A percentile compares a stretch with the other conserved stretches of the same genome.
Evolutionary conservation across 1,140 invertebrate species (phyloP).

Genomic region (Leptestheria dahalacensis): DNA sequence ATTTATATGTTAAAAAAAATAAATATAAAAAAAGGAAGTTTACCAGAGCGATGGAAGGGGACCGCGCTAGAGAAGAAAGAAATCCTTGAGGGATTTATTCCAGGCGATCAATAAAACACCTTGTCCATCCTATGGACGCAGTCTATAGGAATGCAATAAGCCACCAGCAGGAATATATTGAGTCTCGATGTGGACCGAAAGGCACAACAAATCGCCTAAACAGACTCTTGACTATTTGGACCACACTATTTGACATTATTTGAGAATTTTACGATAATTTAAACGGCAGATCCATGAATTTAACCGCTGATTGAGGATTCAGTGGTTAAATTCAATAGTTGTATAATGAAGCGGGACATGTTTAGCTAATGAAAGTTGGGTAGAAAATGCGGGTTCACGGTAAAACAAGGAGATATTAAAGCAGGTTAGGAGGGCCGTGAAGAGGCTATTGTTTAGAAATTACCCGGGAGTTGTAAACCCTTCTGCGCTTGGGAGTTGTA

Average conservation of each 20-base stretch:
- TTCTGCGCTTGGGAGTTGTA: not conserved
- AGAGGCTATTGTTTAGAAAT: not conserved
- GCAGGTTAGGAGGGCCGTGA: no score
- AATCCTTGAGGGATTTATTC: not conserved
- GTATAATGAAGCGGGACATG: no score
- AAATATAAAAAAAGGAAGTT: no score
- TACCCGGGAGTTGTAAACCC: not conserved
- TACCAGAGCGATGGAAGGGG: not conserved
- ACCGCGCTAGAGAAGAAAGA: not conserved
- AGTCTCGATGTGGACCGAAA: not conserved
- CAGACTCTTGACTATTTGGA: not conserved
- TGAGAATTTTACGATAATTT: no score
- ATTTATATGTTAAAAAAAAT: no score
- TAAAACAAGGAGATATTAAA: no score
- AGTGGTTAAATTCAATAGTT: no score
- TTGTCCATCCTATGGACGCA: not conserved
- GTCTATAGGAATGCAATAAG: not conserved
- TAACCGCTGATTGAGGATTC: no score
- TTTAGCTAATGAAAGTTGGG: no score
- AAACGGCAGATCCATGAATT: no score
- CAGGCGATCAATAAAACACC: not conserved
- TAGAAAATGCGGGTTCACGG: no score
- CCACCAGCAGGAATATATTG: not conserved
- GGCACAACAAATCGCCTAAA: not conserved
- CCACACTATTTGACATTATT: no score